These are phyloP conservation scores for Lepidotrigona ventralis DNA, from an alignment of 1,140 invertebrate genomes.

Conservation along the genomic window DNA sequence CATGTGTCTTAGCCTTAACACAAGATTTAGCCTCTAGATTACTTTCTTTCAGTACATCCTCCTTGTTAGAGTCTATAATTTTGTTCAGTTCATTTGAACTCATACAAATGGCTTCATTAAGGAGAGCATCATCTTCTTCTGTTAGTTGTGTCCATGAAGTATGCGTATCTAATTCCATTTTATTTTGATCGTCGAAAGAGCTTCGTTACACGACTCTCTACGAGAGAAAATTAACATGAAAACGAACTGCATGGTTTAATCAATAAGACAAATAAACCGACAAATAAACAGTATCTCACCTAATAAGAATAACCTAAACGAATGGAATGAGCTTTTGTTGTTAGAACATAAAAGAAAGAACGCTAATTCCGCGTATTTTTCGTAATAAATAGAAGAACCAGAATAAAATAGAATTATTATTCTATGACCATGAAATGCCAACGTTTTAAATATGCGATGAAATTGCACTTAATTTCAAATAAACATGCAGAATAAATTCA, in stretches of 20 bases:
- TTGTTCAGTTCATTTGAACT: slow-evolving; percentile 41
- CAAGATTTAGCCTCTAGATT: neutral
- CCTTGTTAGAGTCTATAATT: slow-evolving; percentile 15
- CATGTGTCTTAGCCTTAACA: slow-evolving; percentile 26
- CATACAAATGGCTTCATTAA: slow-evolving; percentile 66
- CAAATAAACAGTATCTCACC: slow-evolving; percentile 4
- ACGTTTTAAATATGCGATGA: neutral
- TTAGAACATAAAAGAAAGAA: neutral
- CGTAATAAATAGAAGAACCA: neutral
- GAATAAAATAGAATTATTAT: neutral
- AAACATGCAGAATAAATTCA: neutral
- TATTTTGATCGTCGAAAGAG: neutral
- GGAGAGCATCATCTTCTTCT: slow-evolving; percentile 66
- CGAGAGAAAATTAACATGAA: neutral
- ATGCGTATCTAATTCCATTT: slow-evolving; percentile 35
- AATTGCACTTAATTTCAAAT: slow-evolving; percentile 15
- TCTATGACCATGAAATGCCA: neutral
- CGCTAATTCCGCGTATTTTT: neutral
- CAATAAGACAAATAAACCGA: neutral
- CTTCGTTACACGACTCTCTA: neutral
- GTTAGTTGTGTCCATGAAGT: slow-evolving; percentile 22
- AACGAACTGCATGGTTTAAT: neutral
- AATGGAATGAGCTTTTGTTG: neutral
- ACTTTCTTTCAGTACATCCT: neutral
- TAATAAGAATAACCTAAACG: slow-evolving; percentile 49